A percentile compares a stretch with the other conserved stretches of the same genome.
phyloP scores from a whole-genome alignment of 1,140 invertebrate genomes.

The Magallana ariakensis region DNA sequence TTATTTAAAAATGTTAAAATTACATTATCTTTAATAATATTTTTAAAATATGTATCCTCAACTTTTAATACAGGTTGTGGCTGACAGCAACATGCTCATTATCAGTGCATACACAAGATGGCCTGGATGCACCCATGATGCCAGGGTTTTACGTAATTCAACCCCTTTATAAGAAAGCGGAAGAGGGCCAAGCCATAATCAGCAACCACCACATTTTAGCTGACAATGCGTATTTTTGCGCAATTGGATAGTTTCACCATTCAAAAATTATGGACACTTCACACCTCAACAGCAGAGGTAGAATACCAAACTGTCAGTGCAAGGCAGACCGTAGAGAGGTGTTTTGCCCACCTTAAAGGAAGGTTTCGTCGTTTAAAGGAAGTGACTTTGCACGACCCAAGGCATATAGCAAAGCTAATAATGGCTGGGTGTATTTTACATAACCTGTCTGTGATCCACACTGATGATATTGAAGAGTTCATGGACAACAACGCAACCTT shows the following conservation, averaged over 20 bases:
- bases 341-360: slow-evolving; percentile 49
- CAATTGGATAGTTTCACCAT: slow-evolving; percentile 47
- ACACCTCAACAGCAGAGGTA: slow-evolving; percentile 32
- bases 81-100: not conserved
- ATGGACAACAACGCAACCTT: slow-evolving; percentile 25
- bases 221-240: slow-evolving; percentile 48
- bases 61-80: no score
- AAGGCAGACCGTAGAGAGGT: slow-evolving; percentile 39
- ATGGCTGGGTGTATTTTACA: slow-evolving; percentile 44
- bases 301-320: slow-evolving; percentile 30
- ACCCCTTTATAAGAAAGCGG: not conserved
- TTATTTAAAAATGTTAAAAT: no score
- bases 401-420: slow-evolving; percentile 43
- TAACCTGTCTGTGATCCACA: slow-evolving; percentile 33
- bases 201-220: slow-evolving; percentile 36
- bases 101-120: slow-evolving; percentile 48
- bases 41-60: no score
- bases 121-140: slow-evolving; percentile 51
- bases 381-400: not conserved
- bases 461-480: slow-evolving; percentile 43
- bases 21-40: no score
- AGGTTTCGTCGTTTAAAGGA: slow-evolving; percentile 51
- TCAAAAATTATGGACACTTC: slow-evolving; percentile 45
- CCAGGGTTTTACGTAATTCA: slow-evolving; percentile 45
- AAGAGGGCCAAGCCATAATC: not conserved